Conservation (phyloP, 2,113 vertebrate species). For the Apodemus sylvaticus region DNA sequence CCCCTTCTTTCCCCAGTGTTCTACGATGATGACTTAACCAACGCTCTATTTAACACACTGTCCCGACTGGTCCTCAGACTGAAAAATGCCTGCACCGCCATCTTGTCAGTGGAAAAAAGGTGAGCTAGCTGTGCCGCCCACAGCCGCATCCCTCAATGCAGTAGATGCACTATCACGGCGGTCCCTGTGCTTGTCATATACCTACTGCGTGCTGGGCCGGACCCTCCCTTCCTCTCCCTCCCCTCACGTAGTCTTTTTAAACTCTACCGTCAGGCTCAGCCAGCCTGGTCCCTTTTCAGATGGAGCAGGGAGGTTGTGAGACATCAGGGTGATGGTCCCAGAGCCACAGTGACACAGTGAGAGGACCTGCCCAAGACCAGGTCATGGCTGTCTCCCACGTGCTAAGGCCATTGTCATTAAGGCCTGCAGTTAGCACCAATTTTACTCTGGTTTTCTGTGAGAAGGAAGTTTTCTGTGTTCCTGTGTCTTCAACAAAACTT, state of each 20-base stretch:
- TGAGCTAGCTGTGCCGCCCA: constrained; percentile 40
- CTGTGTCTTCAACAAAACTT: neutral
- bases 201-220: rapidly evolving
- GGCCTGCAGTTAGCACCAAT: neutral
- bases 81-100: constrained; percentile 84
- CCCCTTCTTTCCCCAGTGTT: constrained; percentile 87
- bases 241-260: neutral
- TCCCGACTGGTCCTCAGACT: constrained; percentile 88
- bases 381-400: neutral
- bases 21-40: constrained; percentile 95
- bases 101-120: constrained; percentile 94
- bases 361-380: too few species aligned
- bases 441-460: neutral
- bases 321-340: neutral
- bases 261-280: rapidly evolving
- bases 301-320: neutral
- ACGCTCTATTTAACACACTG: constrained; percentile 91
- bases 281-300: neutral
- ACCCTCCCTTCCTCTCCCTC: rapidly evolving
- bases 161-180: rapidly evolving
- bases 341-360: neutral
- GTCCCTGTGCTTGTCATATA: rapidly evolving
- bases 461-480: neutral
- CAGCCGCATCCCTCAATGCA: neutral
- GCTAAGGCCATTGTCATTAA: neutral